Base-by-base conservation (phyloP, 2,888 invertebrate species). In the Patella ulyssiponensis region DNA sequence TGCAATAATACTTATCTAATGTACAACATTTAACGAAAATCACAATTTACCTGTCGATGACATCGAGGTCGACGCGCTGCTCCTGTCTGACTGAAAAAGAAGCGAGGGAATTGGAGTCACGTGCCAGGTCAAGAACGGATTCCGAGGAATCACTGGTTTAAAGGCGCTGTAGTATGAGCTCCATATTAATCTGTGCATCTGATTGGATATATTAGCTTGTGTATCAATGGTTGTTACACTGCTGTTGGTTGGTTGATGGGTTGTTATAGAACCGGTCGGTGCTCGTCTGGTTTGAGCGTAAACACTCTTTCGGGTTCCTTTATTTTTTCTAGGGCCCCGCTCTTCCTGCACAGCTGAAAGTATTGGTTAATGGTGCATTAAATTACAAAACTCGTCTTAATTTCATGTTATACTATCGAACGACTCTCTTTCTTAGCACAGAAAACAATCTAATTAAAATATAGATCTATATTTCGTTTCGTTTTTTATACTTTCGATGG, bases 271-370 rank as follows among this genome's bases (percentile, higher is more conserved):
- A 33, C n/a, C 52, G 73, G 74, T 12, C 64, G 75, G 14, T 33
- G 54, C n/a, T 51, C 69, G 51, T 17, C 20, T 27, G n/a, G 15
- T 15, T 12, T 73, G 54, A 4, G 74, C 27, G 12, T 80, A 58
- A 12, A 80, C 69, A 33, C 58, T 74, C 54, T 79, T 79, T 69
- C 77, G 75, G 51, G 78, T 77, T 20, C 87, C 87, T 83, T 88
- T 88, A 83, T 88, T 88, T 82, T 94, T 94, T 77, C 96, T 92
- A 0, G 96, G 96, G 0, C 96, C 96, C 76, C 96, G 93, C 90
- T 96, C 96, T 90, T 95, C 95, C 92, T 96, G 96, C 0, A 96
- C 96, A 23, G 96, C 96, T 95, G 86, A 44, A 85, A 79, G 23
- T 44, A 44, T 44, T 44, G 44, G 44, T 9, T 44, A 44, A 44